Base-by-base conservation (phyloP, 2,113 vertebrate genomes). In the Mesoclemmys tuberculata region DNA sequence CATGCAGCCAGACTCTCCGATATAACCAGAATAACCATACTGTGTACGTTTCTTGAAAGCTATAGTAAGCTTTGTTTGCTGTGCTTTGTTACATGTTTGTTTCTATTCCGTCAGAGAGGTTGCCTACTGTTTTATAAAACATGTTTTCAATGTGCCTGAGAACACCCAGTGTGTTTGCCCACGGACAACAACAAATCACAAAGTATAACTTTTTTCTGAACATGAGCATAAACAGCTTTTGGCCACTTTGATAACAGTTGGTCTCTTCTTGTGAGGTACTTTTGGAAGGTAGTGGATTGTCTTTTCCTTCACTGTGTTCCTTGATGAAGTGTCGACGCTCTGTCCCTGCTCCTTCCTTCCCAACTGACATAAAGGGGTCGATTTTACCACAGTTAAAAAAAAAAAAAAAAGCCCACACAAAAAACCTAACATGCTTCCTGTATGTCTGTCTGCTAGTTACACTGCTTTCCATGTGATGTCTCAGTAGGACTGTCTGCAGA, bases 261-360 rank as follows among this genome's bases (percentile, higher is more conserved):
- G n/a, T 38, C 35, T 74, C 22, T 74, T 61, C 88, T n/a, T 96
- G 14, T 95, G 94, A 97, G 96, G 96, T 94, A 93, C 93, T 86
- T 97, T 97, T 95, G 93, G 96, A 92, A 49, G 84, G 90, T 38
- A 92, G 94, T 94, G 35, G 16, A n/a, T n/a, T 35, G 61, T 8
- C 35, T 35, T 78, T 91, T 84, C 3, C 48, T 85, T 61, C 85
- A 80, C 95, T 93, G 93, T 93, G 87, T 85, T 94, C 78, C 81
- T 49, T 80, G 51, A 85, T 92, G 80, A 92, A 2, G 46, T 11
- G 9, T 27, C 44, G 94, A 93, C 78, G 77, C 71, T 41, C 79
- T 27, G 93, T 71, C 4, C 38, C 77, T 11, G 27, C 46, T 46
- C 81, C 71, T 82, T 41, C 89, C 68, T 41, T 84, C 52, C 92